Conservation (phyloP, 2,888 invertebrate genomes). For the Hypomecis atomaria region DNA sequence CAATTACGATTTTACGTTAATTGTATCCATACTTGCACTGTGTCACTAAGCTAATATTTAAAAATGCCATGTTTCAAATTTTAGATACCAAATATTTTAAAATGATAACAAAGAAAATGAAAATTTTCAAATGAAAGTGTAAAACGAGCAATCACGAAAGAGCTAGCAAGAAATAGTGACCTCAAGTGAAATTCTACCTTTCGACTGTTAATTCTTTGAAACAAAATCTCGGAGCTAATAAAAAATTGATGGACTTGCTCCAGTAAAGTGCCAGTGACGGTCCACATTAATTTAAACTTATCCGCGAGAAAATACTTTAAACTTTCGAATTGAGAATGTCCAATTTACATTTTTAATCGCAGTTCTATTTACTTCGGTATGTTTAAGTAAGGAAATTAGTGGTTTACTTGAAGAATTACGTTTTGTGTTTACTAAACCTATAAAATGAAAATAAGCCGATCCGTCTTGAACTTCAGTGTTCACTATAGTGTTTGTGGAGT, state of each 20-base stretch:
- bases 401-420: conserved; percentile 38
- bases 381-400: conserved; percentile 55
- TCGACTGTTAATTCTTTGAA: conserved; percentile 59
- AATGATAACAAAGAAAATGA: too few species aligned
- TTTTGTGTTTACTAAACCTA: neutral
- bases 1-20: too few species aligned
- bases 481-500: too few species aligned
- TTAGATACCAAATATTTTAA: too few species aligned
- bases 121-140: neutral
- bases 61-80: too few species aligned
- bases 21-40: too few species aligned
- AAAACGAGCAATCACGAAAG: neutral
- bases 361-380: conserved; percentile 65
- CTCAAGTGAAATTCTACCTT: conserved; percentile 66
- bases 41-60: too few species aligned
- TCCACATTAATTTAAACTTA: conserved; percentile 79
- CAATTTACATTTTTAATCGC: conserved; percentile 77
- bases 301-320: conserved; percentile 74
- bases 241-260: conserved; percentile 70
- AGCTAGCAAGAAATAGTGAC: conserved; percentile 43
- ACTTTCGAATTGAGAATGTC: conserved; percentile 74
- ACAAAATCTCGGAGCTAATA: conserved; percentile 68
- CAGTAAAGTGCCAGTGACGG: conserved; percentile 67
- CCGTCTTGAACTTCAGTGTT: too few species aligned
- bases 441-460: too few species aligned